A percentile compares a stretch with the other conserved stretches of the same genome.
phyloP scores from a whole-genome alignment of 2,797 vertebrate species.

The Protosalanx chinensis region DNA sequence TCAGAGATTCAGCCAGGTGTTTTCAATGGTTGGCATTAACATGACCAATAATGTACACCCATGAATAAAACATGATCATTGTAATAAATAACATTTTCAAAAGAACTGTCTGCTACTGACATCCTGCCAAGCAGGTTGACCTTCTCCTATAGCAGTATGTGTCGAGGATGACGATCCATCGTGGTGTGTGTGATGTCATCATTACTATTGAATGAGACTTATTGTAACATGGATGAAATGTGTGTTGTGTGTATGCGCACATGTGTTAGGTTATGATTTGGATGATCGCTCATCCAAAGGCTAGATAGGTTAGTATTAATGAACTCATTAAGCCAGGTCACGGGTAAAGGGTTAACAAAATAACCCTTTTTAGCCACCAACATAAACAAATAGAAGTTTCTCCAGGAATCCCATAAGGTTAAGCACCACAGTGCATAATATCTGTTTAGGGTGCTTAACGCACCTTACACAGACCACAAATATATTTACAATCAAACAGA shows the following conservation, averaged over 20 bases:
- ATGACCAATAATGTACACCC: slow-evolving; percentile 61
- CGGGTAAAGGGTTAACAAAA: slow-evolving; percentile 51
- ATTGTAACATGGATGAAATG: neutral
- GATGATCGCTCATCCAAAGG: slow-evolving; percentile 48
- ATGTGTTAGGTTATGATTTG: slow-evolving; percentile 23
- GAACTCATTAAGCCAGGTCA: slow-evolving; percentile 17
- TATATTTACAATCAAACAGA: slow-evolving; percentile 67
- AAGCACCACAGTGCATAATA: slow-evolving; percentile 55
- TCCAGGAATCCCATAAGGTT: slow-evolving; percentile 56
- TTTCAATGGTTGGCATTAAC: slow-evolving; percentile 58
- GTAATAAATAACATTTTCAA: slow-evolving; percentile 59
- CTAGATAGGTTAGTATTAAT: slow-evolving; percentile 60
- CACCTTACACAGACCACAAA: slow-evolving; percentile 55
- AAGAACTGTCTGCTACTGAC: slow-evolving; percentile 32
- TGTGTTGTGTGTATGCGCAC: neutral
- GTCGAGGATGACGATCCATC: slow-evolving; percentile 18
- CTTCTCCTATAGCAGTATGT: slow-evolving; percentile 38
- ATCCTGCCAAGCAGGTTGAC: slow-evolving; percentile 43
- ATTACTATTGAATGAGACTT: slow-evolving; percentile 27
- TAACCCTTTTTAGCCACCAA: slow-evolving; percentile 48
- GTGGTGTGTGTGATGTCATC: slow-evolving; percentile 2
- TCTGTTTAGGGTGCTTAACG: slow-evolving; percentile 43
- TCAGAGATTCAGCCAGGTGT: slow-evolving; percentile 66
- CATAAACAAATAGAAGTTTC: slow-evolving; percentile 44
- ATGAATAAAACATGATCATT: slow-evolving; percentile 60